Evolutionary conservation across 2,888 invertebrate species (phyloP).

Genomic region (Holacanthella duospinosa): DNA sequence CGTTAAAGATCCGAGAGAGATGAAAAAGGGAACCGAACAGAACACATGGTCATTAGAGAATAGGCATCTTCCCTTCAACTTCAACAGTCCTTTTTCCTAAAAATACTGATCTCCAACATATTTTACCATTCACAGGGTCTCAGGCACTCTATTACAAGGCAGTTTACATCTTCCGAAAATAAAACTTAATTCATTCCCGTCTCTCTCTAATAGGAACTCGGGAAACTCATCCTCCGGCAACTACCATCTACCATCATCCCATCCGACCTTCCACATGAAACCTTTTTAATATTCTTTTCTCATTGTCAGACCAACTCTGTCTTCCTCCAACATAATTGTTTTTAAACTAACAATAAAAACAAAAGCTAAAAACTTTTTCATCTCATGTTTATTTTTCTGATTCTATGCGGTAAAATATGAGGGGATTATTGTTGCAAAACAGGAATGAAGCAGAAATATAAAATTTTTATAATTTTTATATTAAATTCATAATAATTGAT

Average conservation of each 20-base stretch:
- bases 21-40: background rate
- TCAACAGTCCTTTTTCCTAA: background rate
- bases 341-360: background rate
- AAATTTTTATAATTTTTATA: too few relatives aligned
- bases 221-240: background rate
- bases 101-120: conserved; percentile 1
- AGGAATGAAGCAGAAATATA: too few relatives aligned
- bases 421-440: too few relatives aligned
- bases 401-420: too few relatives aligned
- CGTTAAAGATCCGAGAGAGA: background rate
- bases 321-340: background rate
- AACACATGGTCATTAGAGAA: conserved; percentile 21
- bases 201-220: background rate
- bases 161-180: conserved; percentile 17
- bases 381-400: too few relatives aligned
- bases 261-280: background rate
- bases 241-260: too few relatives aligned
- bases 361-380: too few relatives aligned
- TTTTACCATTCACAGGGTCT: conserved; percentile 8
- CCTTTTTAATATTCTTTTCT: conserved; percentile 5
- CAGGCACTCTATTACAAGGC: conserved; percentile 19
- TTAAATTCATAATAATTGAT: too few relatives aligned
- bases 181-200: conserved; percentile 16
- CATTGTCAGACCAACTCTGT: background rate
- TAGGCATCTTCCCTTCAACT: conserved; percentile 1